Evolutionary conservation across 2,113 vertebrate genomes (phyloP).

Genomic region (Talpa occidentalis): DNA sequence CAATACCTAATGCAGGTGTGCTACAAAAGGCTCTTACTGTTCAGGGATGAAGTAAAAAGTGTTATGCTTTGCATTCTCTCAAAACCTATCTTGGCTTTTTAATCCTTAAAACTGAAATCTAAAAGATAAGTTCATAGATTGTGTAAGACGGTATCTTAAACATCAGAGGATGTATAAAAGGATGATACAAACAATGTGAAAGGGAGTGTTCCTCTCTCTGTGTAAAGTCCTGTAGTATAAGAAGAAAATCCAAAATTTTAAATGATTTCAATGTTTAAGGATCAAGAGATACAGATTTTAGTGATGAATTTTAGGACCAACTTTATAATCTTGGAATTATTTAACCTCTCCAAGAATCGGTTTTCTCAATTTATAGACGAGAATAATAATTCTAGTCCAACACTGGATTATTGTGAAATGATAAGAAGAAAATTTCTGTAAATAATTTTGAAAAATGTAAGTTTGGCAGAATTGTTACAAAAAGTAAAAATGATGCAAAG

Average conservation of each 20-base stretch:
- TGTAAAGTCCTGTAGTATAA: neutral
- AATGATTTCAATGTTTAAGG: neutral
- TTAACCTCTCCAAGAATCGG: neutral
- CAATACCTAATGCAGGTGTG: neutral
- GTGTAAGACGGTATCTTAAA: neutral
- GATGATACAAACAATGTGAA: neutral
- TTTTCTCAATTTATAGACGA: fast-evolving
- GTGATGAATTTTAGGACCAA: neutral
- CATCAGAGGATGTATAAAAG: neutral
- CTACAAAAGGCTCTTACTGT: neutral
- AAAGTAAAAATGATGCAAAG: neutral
- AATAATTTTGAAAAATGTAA: neutral
- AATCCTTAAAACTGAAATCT: neutral
- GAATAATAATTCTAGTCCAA: neutral
- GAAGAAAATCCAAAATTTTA: neutral
- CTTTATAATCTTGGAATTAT: neutral
- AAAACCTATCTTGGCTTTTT: neutral
- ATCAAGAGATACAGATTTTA: neutral
- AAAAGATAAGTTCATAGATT: neutral
- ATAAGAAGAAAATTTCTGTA: neutral
- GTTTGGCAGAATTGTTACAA: neutral
- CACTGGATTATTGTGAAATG: neutral
- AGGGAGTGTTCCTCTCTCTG: neutral
- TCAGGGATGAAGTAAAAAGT: neutral
- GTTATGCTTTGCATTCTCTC: neutral